These are phyloP conservation scores for Apeltes quadracus DNA, from an alignment of 2,113 vertebrate species.

Conservation along the genomic window DNA sequence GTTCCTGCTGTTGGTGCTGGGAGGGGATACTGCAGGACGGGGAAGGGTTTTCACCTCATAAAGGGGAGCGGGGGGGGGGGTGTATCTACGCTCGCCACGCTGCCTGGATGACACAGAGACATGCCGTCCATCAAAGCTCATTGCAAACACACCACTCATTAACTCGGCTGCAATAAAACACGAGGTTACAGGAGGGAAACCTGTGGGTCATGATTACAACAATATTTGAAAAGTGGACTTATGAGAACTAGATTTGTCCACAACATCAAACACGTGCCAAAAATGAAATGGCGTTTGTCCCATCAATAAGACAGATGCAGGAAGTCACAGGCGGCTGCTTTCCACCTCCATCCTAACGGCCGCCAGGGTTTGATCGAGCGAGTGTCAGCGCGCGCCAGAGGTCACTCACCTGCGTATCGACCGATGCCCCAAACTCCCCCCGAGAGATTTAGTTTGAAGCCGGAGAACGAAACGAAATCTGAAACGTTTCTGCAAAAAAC, in stretches of 20 bases:
- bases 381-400: slow-evolving; percentile 41
- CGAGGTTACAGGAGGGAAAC: slow-evolving; percentile 48
- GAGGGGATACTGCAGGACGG: slow-evolving; percentile 56
- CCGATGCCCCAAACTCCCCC: slow-evolving; percentile 24
- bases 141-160: slow-evolving; percentile 33
- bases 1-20: slow-evolving; percentile 62
- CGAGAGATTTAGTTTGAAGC: slow-evolving; percentile 61
- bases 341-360: slow-evolving; percentile 18
- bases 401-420: slow-evolving; percentile 71
- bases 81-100: slow-evolving; percentile 72
- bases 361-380: slow-evolving; percentile 13
- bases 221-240: slow-evolving; percentile 3
- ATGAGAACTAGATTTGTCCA: background rate
- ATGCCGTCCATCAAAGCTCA: slow-evolving; percentile 60
- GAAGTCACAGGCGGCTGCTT: slow-evolving; percentile 29
- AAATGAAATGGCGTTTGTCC: slow-evolving; percentile 44
- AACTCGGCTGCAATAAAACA: slow-evolving; percentile 11
- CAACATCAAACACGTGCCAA: slow-evolving; percentile 1
- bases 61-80: slow-evolving; percentile 20
- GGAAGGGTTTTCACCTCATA: slow-evolving; percentile 74
- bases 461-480: slow-evolving; percentile 85
- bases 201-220: slow-evolving; percentile 11
- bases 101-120: slow-evolving; percentile 74
- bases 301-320: slow-evolving; percentile 28
- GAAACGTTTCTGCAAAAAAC: slow-evolving; percentile 90